These are phyloP conservation scores for Cryptus armator DNA, from an alignment of 2,888 invertebrate genomes.

Conservation along the genomic window DNA sequence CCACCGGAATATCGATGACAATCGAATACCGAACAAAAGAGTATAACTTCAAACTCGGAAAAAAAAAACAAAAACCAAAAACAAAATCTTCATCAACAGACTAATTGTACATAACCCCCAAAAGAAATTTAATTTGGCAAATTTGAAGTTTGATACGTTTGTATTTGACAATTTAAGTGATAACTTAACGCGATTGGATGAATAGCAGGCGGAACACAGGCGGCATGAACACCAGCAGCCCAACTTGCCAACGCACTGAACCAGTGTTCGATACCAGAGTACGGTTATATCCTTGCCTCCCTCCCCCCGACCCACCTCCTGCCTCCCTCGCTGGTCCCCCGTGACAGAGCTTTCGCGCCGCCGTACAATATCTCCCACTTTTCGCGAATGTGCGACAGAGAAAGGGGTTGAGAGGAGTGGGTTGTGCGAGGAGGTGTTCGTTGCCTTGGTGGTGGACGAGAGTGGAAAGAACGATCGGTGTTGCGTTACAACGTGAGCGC, in stretches of 20 bases:
- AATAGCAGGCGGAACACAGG: constrained; percentile 56
- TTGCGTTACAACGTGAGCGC: constrained; percentile 62
- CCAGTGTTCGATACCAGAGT: constrained; percentile 82
- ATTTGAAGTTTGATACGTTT: background rate
- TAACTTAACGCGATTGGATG: constrained; percentile 18
- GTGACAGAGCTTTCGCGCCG: constrained; percentile 69
- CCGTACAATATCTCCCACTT: constrained; percentile 67
- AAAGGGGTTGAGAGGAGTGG: constrained; percentile 57
- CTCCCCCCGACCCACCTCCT: constrained; percentile 12
- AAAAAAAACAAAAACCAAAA: constrained; percentile 47
- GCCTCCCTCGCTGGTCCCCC: constrained; percentile 24
- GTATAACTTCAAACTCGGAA: background rate
- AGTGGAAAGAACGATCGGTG: constrained; percentile 65
- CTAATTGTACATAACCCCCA: background rate
- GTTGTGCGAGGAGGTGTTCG: constrained; percentile 30
- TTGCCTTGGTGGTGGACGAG: constrained; percentile 28
- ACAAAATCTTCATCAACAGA: constrained; percentile 3
- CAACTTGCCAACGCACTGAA: constrained; percentile 81
- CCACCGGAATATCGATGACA: constrained; percentile 44
- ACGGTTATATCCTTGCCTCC: constrained; percentile 81
- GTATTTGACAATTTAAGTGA: constrained; percentile 4
- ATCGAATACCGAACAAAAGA: constrained; percentile 21
- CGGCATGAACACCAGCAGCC: constrained; percentile 72
- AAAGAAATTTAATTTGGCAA: background rate
- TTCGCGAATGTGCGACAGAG: constrained; percentile 58